Evolutionary conservation across 2,888 invertebrate genomes (phyloP), one percentile per base, ranked within the genome.

Genomic region (Drepanosiphum platanoidis): DNA sequence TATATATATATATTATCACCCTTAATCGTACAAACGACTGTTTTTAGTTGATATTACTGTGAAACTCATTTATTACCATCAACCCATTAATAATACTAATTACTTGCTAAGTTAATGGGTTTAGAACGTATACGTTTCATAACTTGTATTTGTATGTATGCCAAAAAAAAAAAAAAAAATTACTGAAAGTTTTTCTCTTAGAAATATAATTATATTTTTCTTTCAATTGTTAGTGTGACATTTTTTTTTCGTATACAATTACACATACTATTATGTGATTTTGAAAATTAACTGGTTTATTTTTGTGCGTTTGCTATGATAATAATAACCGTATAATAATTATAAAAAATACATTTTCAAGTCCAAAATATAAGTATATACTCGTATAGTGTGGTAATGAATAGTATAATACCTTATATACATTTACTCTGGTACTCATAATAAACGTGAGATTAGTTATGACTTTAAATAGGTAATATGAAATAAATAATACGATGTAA

Each of bases 11-110:
- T 18, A 46, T 13, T 15, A 46, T 46, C 46, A 46, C 11, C 46
- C 36, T 36, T 42, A 30, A 72, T 30, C 64, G 64, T 32, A 46
- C 30, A 74, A 74, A 46, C 72, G 18, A 30, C 72, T 42, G 18
- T 72, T 74, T 74, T 46, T 74, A 39, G 7, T 46, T 32, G 11
- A 74, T 42, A 46, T 72, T 72, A 72, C 30, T 46, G 46, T 22
- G 18, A 32, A 74, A 74, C 74, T 46, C 32, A 46, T 74, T 74
- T 42, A 46, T 74, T 74, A 30, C 42, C 15, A 42, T 32, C 22
- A 30, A 72, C 39, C 39, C 32, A 18, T 46, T 72, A 72, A 9
- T 61, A 30, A 30, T 64, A 64, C 30, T 64, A 64, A 64, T 64
- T 64, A 27, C 64, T 64, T 27, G 27, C 27, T 11, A 11, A 64